Percentiles rank a stretch among this genome's conserved stretches.
Evolutionary conservation across 2,797 vertebrate genomes (phyloP).

Genomic region (Hydrocynus forskahlii): DNA sequence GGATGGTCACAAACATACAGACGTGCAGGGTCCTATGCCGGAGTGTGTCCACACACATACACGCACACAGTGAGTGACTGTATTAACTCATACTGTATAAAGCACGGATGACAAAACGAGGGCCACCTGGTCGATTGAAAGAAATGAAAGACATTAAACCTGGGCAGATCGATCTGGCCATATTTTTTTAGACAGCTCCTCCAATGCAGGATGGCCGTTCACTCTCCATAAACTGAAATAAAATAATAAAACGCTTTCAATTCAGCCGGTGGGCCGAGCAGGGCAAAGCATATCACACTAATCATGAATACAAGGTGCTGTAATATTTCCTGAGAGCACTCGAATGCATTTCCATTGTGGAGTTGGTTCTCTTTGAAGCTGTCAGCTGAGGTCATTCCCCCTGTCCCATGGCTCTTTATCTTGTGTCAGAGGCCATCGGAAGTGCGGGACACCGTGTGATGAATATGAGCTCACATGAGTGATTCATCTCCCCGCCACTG

Average conservation of each 20-base stretch:
- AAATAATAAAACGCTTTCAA: slow-evolving; percentile 69
- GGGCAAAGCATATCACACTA: slow-evolving; percentile 72
- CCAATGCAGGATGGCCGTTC: slow-evolving; percentile 13
- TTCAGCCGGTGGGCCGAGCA: slow-evolving; percentile 66
- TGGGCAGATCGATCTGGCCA: slow-evolving; percentile 57
- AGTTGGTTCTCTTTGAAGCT: slow-evolving; percentile 78
- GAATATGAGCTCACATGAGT: slow-evolving; percentile 78
- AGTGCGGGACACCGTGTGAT: slow-evolving; percentile 77
- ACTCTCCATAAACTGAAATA: slow-evolving; percentile 54
- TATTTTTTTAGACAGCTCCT: slow-evolving; percentile 61
- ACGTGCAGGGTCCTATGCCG: background rate
- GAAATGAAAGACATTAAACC: slow-evolving; percentile 66
- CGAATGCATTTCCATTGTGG: slow-evolving; percentile 82
- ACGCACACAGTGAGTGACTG: slow-evolving; percentile 20
- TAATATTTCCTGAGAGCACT: slow-evolving; percentile 79
- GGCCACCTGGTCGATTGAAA: slow-evolving; percentile 54
- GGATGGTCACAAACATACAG: background rate
- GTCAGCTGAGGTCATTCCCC: slow-evolving; percentile 77
- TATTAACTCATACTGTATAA: slow-evolving; percentile 55
- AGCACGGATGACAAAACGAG: slow-evolving; percentile 56
- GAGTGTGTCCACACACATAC: background rate
- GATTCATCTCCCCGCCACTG: slow-evolving; percentile 78
- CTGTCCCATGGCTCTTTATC: slow-evolving; percentile 81
- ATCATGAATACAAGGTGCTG: slow-evolving; percentile 74
- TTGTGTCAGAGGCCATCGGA: slow-evolving; percentile 83